Percentiles rank a stretch among this genome's conserved stretches.
Conservation (phyloP, 2,113 vertebrate genomes). For the Gymnogyps californianus region DNA sequence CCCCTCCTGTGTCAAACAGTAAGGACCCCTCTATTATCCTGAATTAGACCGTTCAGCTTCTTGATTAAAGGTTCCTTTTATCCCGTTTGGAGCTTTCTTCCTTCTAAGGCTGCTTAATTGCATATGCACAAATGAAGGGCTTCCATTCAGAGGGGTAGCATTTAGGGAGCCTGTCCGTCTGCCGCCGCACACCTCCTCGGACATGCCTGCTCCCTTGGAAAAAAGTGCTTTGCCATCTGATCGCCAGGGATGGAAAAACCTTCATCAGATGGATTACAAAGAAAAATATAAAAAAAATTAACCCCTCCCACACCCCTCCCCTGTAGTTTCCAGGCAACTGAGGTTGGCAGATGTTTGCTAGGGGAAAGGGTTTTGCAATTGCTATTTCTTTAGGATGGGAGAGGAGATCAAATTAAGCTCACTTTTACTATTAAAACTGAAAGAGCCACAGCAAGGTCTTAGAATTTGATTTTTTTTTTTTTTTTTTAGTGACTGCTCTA, state of each 20-base stretch:
- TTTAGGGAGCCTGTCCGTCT: slow-evolving; percentile 84
- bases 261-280: neutral
- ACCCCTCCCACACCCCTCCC: neutral
- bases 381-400: neutral
- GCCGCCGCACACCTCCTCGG: slow-evolving; percentile 67
- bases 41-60: slow-evolving; percentile 76
- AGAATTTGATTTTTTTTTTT: neutral
- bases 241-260: neutral
- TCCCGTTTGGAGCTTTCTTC: slow-evolving; percentile 66
- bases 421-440: neutral
- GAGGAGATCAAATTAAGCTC: neutral
- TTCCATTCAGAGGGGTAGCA: slow-evolving; percentile 81
- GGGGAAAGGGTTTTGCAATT: neutral
- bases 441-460: neutral
- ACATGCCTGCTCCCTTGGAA: neutral
- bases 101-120: slow-evolving; percentile 79
- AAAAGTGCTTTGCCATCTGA: neutral
- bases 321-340: neutral
- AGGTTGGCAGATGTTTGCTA: neutral
- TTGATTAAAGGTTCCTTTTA: slow-evolving; percentile 69
- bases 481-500: neutral
- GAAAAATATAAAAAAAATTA: neutral
- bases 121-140: slow-evolving; percentile 77
- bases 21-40: slow-evolving; percentile 68
- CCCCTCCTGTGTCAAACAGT: slow-evolving; percentile 62